Base-by-base conservation (phyloP, 2,113 vertebrate species). In the Upupa epops region DNA sequence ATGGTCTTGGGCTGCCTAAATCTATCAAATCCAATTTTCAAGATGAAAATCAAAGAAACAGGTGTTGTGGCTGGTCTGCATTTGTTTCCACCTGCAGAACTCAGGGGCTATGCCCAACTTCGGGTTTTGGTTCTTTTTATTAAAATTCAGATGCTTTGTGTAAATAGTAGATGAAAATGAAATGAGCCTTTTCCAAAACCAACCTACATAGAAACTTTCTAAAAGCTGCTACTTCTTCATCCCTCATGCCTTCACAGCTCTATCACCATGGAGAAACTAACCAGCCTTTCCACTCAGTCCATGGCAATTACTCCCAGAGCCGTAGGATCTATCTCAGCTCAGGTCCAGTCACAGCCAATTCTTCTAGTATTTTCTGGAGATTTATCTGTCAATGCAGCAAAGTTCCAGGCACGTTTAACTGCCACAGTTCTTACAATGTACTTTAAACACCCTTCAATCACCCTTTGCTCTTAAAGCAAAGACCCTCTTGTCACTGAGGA, bases 361-460 rank as follows among this genome's bases (percentile, higher is more conserved):
- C 42, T 77, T 66, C 51, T 29, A 61, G 19, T 48, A n/a, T 72
- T 92, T 94, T 83, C 63, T 66, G 46, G n/a, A 88, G 77, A 73
- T 76, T 40, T 76, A 78, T 51, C 40, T 84, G 54, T 56, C 66
- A 73, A 59, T 59, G 74, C 17, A 29, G 68, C 40, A 15, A 87
- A 84, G 63, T 87, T 70, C 34, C 40, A 56, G 71, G 56, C 26
- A 85, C 69, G 19, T 85, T 92, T 66, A 90, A 87, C 59, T 87
- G 78, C 59, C 64, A 63, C 34, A 28, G 31, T 80, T 93, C 77
- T 92, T 92, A 86, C 71, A 83, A 63, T 87, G 93, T 74, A 29
- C 61, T 90, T 90, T 89, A 92, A 94, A 90, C 55, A 63, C 26
- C n/a, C 31, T 70, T 92, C 89, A 76, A 64, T 92, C 84, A 86